A percentile compares a stretch with the other conserved stretches of the same genome.
Evolutionary conservation across 2,888 invertebrate species (phyloP).

Genomic region (Nymphalis c-album): DNA sequence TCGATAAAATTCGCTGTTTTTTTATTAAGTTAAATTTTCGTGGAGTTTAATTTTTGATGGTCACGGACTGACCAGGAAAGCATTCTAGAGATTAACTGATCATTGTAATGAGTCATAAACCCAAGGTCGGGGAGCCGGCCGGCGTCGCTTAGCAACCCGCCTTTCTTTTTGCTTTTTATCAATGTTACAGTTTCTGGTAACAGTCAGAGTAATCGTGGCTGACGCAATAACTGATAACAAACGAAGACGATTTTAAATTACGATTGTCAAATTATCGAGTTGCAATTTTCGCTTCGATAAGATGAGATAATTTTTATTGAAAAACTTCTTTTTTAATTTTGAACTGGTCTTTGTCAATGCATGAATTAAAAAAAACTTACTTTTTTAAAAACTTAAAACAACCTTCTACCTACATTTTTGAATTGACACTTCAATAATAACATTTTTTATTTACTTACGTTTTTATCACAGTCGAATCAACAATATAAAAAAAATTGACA

Average conservation of each 20-base stretch:
- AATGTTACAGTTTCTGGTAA: constrained; percentile 55
- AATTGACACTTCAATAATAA: too few species aligned
- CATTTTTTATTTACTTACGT: background rate
- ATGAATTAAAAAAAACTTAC: too few species aligned
- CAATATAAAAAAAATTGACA: background rate
- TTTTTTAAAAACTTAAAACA: too few species aligned
- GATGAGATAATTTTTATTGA: background rate
- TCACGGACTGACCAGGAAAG: constrained; percentile 46
- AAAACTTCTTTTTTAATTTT: too few species aligned
- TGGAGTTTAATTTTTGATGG: constrained; percentile 1
- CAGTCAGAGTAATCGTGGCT: constrained; percentile 41
- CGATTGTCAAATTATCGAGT: background rate
- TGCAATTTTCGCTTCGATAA: background rate
- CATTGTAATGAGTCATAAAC: constrained; percentile 43
- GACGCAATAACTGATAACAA: constrained; percentile 2
- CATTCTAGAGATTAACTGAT: constrained; percentile 32
- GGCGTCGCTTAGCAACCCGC: constrained; percentile 64
- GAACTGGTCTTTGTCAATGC: background rate
- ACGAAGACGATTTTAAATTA: background rate
- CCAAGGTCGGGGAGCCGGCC: constrained; percentile 74
- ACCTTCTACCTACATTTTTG: too few species aligned
- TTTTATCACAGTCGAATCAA: background rate
- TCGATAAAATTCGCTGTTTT: background rate
- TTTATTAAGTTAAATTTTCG: background rate
- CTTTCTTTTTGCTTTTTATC: constrained; percentile 53